Conservation (phyloP, 2,113 vertebrate species). For the Scophthalmus maximus region DNA sequence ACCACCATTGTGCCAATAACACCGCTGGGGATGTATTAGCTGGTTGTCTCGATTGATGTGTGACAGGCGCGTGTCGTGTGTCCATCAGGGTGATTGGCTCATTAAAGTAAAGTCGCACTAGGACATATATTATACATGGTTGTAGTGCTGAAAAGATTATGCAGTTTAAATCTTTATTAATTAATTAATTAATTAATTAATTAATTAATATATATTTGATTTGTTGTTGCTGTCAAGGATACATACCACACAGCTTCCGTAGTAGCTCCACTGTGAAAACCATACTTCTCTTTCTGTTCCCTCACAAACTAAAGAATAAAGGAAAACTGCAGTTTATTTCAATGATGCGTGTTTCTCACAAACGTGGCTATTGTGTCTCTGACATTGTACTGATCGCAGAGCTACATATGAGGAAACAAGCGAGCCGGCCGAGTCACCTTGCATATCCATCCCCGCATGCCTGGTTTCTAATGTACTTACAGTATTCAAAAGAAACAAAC, state of each 20-base stretch:
- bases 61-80: not conserved
- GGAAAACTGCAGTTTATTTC: not conserved
- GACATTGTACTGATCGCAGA: not conserved
- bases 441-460: not conserved
- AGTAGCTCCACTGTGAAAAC: not conserved
- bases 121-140: not conserved
- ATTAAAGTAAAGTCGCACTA: not conserved
- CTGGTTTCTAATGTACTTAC: not conserved
- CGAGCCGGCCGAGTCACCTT: not conserved
- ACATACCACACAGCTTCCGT: no score
- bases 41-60: slow-evolving; percentile 27
- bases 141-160: not conserved
- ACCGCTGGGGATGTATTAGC: not conserved
- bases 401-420: not conserved
- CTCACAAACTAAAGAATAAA: not conserved
- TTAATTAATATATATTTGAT: no score
- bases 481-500: not conserved
- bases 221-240: no score
- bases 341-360: not conserved
- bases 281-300: not conserved
- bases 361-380: not conserved
- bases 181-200: no score
- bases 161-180: not conserved
- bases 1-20: slow-evolving; percentile 11
- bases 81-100: not conserved